These are phyloP conservation scores for Rhinophrynus dorsalis DNA, from an alignment of 2,797 vertebrate genomes.

Conservation along the genomic window DNA sequence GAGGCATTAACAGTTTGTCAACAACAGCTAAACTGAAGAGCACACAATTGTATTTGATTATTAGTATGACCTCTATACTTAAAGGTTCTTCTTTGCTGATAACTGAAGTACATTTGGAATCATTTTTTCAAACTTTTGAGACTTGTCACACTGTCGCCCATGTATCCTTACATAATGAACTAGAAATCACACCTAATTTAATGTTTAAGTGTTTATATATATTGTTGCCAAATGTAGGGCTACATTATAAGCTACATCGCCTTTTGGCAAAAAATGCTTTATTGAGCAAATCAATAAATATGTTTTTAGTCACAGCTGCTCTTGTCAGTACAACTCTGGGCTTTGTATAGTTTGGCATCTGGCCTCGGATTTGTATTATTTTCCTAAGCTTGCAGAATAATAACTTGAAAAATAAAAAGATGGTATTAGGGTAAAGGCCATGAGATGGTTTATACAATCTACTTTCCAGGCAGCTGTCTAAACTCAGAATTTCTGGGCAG, in stretches of 20 bases:
- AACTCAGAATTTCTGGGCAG: slow-evolving; percentile 28
- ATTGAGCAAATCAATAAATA: slow-evolving; percentile 16
- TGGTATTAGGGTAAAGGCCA: slow-evolving; percentile 32
- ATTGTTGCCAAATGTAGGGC: not conserved
- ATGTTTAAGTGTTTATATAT: not conserved
- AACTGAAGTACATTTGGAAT: slow-evolving; percentile 32
- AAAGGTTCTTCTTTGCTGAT: too few relatives aligned
- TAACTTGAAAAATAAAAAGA: slow-evolving; percentile 40
- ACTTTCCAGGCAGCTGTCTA: slow-evolving; percentile 34
- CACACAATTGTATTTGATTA: too few relatives aligned
- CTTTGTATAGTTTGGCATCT: slow-evolving; percentile 32
- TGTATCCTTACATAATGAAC: slow-evolving; percentile 3
- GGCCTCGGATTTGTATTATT: slow-evolving; percentile 35
- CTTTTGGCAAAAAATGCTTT: not conserved
- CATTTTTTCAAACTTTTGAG: slow-evolving; percentile 11
- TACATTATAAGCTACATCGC: not conserved
- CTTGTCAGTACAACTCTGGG: slow-evolving; percentile 23
- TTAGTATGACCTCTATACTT: too few relatives aligned
- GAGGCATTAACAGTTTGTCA: too few relatives aligned
- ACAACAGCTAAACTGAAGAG: too few relatives aligned
- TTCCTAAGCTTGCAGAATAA: slow-evolving; percentile 31
- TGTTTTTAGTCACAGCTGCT: slow-evolving; percentile 31
- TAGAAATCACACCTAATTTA: too few relatives aligned
- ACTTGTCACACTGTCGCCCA: not conserved
- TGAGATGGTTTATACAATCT: slow-evolving; percentile 32